phyloP scores from a whole-genome alignment of 2,797 vertebrate species.

The Labeo calbasu region DNA sequence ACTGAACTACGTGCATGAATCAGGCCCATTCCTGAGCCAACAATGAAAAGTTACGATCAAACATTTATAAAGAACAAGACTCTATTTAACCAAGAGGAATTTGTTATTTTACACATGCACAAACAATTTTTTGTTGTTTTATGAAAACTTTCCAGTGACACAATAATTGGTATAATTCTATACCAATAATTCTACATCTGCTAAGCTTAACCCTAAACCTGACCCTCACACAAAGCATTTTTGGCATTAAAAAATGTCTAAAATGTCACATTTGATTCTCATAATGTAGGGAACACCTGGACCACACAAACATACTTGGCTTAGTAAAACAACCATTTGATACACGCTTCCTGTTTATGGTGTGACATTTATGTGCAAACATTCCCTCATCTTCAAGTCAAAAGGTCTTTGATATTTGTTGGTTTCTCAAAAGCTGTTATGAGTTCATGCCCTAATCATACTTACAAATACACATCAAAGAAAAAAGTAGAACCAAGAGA shows the following conservation, averaged over 20 bases:
- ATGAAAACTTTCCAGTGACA: no score
- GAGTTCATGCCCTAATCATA: slow-evolving; percentile 1
- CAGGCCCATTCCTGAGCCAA: not conserved
- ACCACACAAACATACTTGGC: not conserved
- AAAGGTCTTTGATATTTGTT: slow-evolving; percentile 21
- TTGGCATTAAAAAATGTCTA: not conserved
- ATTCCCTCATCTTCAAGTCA: not conserved
- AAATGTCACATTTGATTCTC: not conserved
- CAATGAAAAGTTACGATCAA: not conserved
- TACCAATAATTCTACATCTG: no score
- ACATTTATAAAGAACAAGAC: not conserved
- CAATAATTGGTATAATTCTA: no score
- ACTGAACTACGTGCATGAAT: slow-evolving; percentile 20
- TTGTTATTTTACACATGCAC: not conserved
- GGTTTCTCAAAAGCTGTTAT: not conserved
- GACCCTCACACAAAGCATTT: not conserved
- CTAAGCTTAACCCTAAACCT: no score
- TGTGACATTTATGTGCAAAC: not conserved
- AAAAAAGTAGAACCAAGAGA: not conserved
- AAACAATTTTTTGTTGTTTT: not conserved
- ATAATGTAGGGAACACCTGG: not conserved
- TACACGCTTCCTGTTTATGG: not conserved
- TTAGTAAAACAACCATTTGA: not conserved
- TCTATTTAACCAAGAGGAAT: not conserved
- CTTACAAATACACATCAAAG: slow-evolving; percentile 4